Conservation (phyloP, 2,113 vertebrate genomes). For the Podarcis raffonei region DNA sequence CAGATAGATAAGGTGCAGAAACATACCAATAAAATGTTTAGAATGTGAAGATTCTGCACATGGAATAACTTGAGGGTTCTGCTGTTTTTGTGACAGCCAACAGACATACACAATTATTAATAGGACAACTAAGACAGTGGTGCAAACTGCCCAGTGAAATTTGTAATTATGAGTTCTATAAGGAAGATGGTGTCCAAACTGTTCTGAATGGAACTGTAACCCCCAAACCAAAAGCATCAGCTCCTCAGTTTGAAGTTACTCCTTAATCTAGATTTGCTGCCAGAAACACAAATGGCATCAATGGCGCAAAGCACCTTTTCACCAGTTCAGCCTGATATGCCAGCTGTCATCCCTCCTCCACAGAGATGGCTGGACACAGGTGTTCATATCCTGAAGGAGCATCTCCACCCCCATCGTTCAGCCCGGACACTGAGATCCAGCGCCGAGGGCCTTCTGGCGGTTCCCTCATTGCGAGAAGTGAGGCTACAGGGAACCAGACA, state of each 20-base stretch:
- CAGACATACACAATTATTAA: not conserved
- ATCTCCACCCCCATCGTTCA: no score
- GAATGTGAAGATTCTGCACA: not conserved
- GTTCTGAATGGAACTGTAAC: not conserved
- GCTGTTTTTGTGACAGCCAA: not conserved
- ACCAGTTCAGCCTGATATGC: not conserved
- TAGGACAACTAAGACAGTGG: not conserved
- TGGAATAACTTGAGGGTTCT: not conserved
- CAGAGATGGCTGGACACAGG: not conserved
- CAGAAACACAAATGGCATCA: not conserved
- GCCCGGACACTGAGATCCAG: no score
- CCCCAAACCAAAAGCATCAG: no score
- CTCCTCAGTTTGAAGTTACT: not conserved
- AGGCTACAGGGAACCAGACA: no score
- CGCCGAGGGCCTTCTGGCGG: no score
- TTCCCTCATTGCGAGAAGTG: no score
- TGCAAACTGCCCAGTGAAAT: no score
- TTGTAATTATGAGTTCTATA: not conserved
- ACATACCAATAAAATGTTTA: slow-evolving; percentile 1
- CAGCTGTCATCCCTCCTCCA: not conserved
- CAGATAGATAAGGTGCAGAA: not conserved
- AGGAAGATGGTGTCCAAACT: not conserved
- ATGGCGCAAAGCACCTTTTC: not conserved
- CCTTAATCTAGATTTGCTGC: not conserved
- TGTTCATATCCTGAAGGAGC: not conserved